Conservation (phyloP, 2,888 invertebrate species). For the Brachypterus glaber region DNA sequence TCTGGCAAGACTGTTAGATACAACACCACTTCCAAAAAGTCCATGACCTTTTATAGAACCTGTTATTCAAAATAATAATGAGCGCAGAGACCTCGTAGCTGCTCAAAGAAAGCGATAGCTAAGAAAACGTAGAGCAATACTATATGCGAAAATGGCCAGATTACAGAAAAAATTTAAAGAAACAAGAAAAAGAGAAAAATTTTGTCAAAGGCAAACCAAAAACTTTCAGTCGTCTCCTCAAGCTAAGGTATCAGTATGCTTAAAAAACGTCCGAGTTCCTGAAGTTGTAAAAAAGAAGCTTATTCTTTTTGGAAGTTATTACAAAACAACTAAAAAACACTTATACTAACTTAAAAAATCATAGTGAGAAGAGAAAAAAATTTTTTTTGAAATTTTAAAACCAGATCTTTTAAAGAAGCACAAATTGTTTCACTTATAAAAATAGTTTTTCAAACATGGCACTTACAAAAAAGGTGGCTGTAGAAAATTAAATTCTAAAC, state of each 20-base stretch:
- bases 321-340: no score
- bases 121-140: background rate
- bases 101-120: no score
- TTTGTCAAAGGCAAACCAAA: constrained; percentile 1
- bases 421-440: background rate
- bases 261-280: background rate
- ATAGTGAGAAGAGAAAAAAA: background rate
- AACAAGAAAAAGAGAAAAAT: background rate
- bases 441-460: background rate
- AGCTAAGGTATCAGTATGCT: no score
- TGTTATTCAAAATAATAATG: background rate
- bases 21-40: background rate
- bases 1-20: background rate
- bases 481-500: background rate
- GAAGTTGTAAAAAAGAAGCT: background rate
- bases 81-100: background rate
- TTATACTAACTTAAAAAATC: no score
- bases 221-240: constrained; percentile 1
- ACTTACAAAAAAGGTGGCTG: background rate
- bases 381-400: background rate
- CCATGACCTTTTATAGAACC: background rate
- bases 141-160: background rate
- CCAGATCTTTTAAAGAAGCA: background rate
- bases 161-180: background rate
- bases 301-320: no score